Percentiles rank a stretch among this genome's conserved stretches.
Evolutionary conservation across 1,140 invertebrate genomes (phyloP).

Genomic region (Ditylenchus dipsaci): DNA sequence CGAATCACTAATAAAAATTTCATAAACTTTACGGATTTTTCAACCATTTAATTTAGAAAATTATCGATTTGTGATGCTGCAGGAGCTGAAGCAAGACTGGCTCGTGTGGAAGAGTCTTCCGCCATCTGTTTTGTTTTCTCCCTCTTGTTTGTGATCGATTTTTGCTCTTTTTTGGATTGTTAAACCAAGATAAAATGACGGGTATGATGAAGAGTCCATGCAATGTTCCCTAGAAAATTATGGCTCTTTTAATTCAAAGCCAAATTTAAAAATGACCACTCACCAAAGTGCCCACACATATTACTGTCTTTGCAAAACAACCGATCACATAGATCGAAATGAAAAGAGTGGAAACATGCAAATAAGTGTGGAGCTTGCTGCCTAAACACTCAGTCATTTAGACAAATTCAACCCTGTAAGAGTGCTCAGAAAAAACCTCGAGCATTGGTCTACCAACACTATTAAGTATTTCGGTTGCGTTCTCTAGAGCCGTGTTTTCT

Average conservation of each 20-base stretch:
- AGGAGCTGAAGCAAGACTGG: too few species aligned
- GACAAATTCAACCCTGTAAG: not conserved
- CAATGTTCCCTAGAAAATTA: not conserved
- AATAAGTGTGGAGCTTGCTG: slow-evolving; percentile 21
- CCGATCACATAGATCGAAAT: slow-evolving; percentile 13
- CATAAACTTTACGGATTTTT: too few species aligned
- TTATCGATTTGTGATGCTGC: too few species aligned
- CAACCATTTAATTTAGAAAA: too few species aligned
- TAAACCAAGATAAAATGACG: not conserved
- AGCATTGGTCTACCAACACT: slow-evolving; percentile 31
- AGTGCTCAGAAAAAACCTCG: slow-evolving; percentile 65
- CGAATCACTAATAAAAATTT: too few species aligned
- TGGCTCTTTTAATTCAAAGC: too few species aligned
- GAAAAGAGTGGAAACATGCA: slow-evolving; percentile 13
- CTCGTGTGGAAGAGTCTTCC: too few species aligned
- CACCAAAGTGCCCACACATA: slow-evolving; percentile 13
- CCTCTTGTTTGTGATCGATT: too few species aligned
- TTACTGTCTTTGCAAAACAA: slow-evolving; percentile 12
- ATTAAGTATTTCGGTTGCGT: slow-evolving; percentile 6
- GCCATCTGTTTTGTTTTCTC: too few species aligned
- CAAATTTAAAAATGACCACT: not conserved
- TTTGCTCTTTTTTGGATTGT: not conserved
- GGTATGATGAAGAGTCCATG: not conserved
- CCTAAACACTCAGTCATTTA: not conserved
- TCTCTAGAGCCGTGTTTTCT: not conserved